Evolutionary conservation across 2,888 invertebrate species (phyloP), one percentile per base, ranked within the genome.

Genomic region (Eulithis testata): DNA sequence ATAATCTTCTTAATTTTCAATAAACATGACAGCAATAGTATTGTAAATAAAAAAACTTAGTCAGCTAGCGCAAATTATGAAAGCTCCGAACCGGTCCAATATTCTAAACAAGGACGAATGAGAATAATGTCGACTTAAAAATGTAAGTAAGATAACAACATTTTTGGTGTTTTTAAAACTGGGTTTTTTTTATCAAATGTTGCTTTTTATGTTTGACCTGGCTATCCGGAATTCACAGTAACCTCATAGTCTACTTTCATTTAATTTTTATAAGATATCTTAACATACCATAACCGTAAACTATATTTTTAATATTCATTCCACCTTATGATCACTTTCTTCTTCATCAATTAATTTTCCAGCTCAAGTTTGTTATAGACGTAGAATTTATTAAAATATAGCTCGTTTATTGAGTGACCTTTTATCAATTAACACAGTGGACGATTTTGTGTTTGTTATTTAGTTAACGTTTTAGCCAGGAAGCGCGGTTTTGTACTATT

Each of bases 381-480:
- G 45, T 43, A 31, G 40, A 43, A 55, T 40, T 52, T 12, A 1
- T 49, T 43, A 37, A 37, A 60, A 63, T 63, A 44, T 63, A 21
- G 56, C 43, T 63, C 50, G 50, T 45, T 67, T 50, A 58, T 37
- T 51, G 50, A 8, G 67, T 81, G 85, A 84, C 86, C 88, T 89
- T 82, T 77, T 82, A 79, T 78, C 79, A 83, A 85, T 88, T 86
- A 80, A 82, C 84, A 83, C 77, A 77, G 76, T 79, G 74, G 81
- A 81, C 81, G 81, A 79, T 73, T 74, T 74, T 7, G 40, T 85
- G 81, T 88, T 88, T 89, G 86, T 84, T 83, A 76, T 80, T 77
- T 76, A 83, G 74, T 88, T 88, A 89, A 83, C 89, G 84, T 75
- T 81, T 86, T 83, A 83, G 80, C 70, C 84, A 89, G 90, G 91